phyloP scores from a whole-genome alignment of 2,113 vertebrate species.

The Psilopsiagon aymara region DNA sequence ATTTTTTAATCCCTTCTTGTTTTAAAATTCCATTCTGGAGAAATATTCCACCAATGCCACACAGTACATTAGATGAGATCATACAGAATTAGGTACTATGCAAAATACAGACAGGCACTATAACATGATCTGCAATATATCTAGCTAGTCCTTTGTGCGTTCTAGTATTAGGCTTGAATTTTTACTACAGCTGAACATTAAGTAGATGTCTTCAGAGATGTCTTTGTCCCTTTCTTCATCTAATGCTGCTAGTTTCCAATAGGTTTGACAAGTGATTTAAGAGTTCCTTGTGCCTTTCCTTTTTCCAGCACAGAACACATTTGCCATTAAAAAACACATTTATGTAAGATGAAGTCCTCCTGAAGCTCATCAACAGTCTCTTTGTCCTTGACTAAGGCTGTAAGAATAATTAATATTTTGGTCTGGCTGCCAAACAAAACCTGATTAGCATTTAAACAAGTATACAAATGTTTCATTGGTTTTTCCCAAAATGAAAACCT shows the following conservation, averaged over 20 bases:
- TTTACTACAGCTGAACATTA: not conserved
- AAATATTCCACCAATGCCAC: not conserved
- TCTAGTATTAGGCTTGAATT: not conserved
- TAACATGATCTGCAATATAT: not conserved
- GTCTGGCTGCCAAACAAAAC: conserved; percentile 51
- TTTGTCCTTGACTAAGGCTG: conserved; percentile 42
- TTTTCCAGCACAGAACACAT: not conserved
- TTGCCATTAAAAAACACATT: conserved; percentile 17
- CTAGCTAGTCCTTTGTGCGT: not conserved
- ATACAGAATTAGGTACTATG: not conserved
- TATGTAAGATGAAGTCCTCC: conserved; percentile 6
- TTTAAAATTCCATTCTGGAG: not conserved
- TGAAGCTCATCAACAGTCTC: conserved; percentile 17
- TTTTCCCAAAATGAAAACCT: not conserved
- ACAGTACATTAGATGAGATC: not conserved
- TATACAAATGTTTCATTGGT: conserved; percentile 48
- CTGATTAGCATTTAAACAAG: conserved; percentile 65
- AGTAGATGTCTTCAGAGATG: not conserved
- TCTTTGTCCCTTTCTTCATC: not conserved
- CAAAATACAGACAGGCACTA: not conserved
- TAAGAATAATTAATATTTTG: conserved; percentile 65
- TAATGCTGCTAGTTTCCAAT: not conserved
- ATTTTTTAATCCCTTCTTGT: not conserved
- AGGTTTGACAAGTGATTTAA: conserved; percentile 27
- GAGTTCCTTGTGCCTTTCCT: not conserved